Conservation (phyloP, 2,888 invertebrate genomes). For the Amiota minor region DNA sequence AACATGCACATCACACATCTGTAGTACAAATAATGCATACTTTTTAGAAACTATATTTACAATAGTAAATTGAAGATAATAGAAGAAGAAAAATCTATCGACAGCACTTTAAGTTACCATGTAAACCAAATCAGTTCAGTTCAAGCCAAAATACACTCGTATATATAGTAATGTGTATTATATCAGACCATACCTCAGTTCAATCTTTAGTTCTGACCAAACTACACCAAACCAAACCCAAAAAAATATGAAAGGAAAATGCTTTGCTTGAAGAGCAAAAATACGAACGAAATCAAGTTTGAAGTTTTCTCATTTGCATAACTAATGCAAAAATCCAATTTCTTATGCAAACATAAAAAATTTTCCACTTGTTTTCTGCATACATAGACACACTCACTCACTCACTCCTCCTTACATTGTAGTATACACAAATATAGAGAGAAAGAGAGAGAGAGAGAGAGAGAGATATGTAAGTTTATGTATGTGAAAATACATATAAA, state of each 20-base stretch:
- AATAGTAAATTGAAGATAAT: too few relatives aligned
- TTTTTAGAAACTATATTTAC: too few relatives aligned
- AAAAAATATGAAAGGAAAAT: constrained; percentile 28
- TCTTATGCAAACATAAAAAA: constrained; percentile 71
- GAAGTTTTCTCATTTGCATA: constrained; percentile 70
- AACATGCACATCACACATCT: too few relatives aligned
- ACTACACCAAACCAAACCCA: constrained; percentile 45
- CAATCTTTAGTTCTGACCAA: constrained; percentile 2
- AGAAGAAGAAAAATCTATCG: too few relatives aligned
- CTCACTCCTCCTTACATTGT: neutral
- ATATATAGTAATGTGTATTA: too few relatives aligned
- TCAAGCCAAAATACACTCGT: too few relatives aligned
- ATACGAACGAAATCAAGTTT: constrained; percentile 55
- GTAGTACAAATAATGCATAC: too few relatives aligned
- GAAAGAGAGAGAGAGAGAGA: neutral
- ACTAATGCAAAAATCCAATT: constrained; percentile 73
- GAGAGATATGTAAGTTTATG: neutral
- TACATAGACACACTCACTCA: constrained; percentile 51
- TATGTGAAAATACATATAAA: constrained; percentile 48
- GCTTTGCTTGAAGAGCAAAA: constrained; percentile 18
- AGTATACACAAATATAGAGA: neutral
- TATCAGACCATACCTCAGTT: too few relatives aligned
- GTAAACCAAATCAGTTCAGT: too few relatives aligned
- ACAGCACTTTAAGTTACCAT: too few relatives aligned
- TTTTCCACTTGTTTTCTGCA: constrained; percentile 61